Base-by-base conservation (phyloP, 2,888 invertebrate genomes). In the Ochropleura plecta region DNA sequence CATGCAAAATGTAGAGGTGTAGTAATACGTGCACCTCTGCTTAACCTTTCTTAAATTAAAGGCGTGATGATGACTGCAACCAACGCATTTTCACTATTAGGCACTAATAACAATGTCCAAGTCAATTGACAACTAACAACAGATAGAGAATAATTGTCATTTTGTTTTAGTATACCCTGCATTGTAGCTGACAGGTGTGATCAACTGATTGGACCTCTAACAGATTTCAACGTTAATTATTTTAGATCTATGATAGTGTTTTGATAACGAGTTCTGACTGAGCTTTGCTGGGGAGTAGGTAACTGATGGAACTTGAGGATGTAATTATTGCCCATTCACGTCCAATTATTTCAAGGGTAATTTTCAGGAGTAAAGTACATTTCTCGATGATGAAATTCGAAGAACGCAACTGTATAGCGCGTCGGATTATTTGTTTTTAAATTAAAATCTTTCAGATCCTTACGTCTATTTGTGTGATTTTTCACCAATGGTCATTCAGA, bases 31-130 rank as follows among this genome's bases (percentile, higher is more conserved):
- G 3, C 30, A 3, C 30, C 30, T 30, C 30, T 30, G 30, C 30
- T 30, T 30, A 30, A 30, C 30, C 30, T 30, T 1, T 30, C 30
- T 30, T 30, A 30, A 30, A 30, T 30, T 30, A 30, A 1, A 30
- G 30, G 30, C 30, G 30, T 30, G 30, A 30, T 30, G 1, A 30
- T 30, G 30, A 30, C 30, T 20, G 14, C 6, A 14, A 71, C 53
- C 7, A 49, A 55, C 12, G 12, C 49, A 49, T 20, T 55, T 44
- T 53, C 67, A 18, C 8, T 3, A 67, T 63, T 57, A 44, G 16
- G 42, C 51, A 57, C 66, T 79, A 81, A 81, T 76, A n/a, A 79
- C 48, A 48, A 40, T 80, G 80, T 75, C 81, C 53, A 10, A 18
- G 51, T 51, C 70, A 70, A 68, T 78, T 59, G 44, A 18, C 30